Conservation (phyloP, 2,113 vertebrate genomes). For the Gallinago undulata region DNA sequence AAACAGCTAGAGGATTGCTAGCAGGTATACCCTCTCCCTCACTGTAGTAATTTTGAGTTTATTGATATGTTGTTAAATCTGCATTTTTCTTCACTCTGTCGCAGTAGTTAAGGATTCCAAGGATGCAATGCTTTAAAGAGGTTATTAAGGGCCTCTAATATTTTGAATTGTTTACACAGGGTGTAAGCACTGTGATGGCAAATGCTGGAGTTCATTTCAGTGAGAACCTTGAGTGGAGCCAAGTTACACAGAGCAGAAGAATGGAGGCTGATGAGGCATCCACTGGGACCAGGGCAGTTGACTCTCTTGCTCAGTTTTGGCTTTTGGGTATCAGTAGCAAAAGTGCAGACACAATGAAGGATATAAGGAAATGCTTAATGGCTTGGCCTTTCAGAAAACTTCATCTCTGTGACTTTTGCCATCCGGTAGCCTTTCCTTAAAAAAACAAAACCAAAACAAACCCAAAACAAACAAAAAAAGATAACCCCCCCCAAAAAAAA, state of each 20-base stretch:
- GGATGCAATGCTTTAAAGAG: background rate
- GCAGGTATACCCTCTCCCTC: background rate
- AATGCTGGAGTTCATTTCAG: constrained; percentile 5
- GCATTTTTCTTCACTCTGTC: background rate
- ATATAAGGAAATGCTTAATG: constrained; percentile 43
- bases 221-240: background rate
- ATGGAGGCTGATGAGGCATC: background rate
- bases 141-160: background rate
- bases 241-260: background rate
- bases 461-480: background rate
- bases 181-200: background rate
- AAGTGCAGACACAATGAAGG: background rate
- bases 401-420: constrained; percentile 33
- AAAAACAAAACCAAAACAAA: background rate
- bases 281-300: fast-evolving
- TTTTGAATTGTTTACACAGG: background rate
- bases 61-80: background rate
- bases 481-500: background rate
- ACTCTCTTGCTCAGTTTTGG: background rate
- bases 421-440: background rate
- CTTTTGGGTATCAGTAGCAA: background rate
- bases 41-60: background rate
- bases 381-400: constrained; percentile 52
- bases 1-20: background rate
- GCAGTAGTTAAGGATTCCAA: background rate